Evolutionary conservation across 2,113 vertebrate genomes (phyloP).

Genomic region (Antechinus flavipes): DNA sequence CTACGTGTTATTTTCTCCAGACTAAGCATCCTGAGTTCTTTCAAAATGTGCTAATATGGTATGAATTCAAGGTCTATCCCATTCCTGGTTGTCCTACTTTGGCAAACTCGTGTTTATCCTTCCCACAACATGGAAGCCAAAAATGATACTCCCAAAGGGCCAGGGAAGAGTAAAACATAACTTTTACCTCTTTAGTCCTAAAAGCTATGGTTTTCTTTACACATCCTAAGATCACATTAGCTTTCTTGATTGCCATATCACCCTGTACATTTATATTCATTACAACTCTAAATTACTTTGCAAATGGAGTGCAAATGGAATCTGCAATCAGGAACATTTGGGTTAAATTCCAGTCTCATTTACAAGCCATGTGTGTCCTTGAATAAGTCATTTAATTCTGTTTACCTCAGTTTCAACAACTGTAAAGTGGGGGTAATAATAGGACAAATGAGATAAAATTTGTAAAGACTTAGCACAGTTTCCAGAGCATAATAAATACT

Average conservation of each 20-base stretch:
- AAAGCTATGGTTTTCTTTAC: not conserved
- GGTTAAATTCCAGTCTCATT: not conserved
- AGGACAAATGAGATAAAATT: not conserved
- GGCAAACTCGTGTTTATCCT: not conserved
- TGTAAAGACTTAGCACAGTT: not conserved
- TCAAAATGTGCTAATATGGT: not conserved
- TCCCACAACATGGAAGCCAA: not conserved
- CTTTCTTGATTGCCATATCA: not conserved
- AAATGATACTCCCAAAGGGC: not conserved
- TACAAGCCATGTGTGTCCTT: not conserved
- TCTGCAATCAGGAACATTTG: not conserved
- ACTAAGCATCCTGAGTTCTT: not conserved
- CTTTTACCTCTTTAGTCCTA: not conserved
- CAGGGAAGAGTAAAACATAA: not conserved
- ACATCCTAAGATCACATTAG: not conserved
- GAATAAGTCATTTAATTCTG: not conserved
- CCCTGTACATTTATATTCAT: not conserved
- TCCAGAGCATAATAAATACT: not conserved
- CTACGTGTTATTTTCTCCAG: not conserved
- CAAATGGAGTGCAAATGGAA: not conserved
- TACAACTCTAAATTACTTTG: not conserved
- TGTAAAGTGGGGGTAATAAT: not conserved
- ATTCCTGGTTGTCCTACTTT: not conserved
- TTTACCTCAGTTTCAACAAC: not conserved
- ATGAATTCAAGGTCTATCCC: not conserved